These are phyloP conservation scores for Acanthochromis polyacanthus DNA, from an alignment of 2,113 vertebrate species.

Conservation along the genomic window DNA sequence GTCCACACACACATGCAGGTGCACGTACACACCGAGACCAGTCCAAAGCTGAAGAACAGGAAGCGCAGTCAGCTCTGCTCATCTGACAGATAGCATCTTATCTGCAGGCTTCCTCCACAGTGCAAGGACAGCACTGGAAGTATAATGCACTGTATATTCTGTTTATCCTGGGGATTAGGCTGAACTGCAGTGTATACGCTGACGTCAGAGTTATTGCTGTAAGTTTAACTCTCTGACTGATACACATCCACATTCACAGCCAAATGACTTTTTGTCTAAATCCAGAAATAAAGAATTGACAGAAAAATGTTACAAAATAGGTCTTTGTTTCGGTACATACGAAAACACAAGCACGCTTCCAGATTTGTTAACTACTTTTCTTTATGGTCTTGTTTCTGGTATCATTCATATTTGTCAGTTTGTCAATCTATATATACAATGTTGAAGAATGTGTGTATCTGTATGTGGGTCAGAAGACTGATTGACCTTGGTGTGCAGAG, in stretches of 20 bases:
- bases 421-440: no score
- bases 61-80: conserved; percentile 44
- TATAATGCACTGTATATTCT: conserved; percentile 40
- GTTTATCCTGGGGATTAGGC: conserved; percentile 55
- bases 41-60: conserved; percentile 34
- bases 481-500: no score
- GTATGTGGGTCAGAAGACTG: no score
- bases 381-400: no score
- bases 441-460: no score
- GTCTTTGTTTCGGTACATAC: neutral
- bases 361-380: no score
- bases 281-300: neutral
- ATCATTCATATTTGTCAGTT: no score
- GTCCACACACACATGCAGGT: conserved; percentile 19
- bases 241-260: neutral
- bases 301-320: neutral
- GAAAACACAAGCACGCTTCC: neutral
- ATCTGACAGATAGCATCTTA: conserved; percentile 70
- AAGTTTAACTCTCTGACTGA: conserved; percentile 18
- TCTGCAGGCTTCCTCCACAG: conserved; percentile 53
- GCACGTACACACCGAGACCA: neutral
- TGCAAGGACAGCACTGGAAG: conserved; percentile 31
- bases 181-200: conserved; percentile 29
- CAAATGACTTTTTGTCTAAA: neutral
- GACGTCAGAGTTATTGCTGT: conserved; percentile 26